phyloP scores from a whole-genome alignment of 2,888 invertebrate genomes.

The Volucella zonaria region DNA sequence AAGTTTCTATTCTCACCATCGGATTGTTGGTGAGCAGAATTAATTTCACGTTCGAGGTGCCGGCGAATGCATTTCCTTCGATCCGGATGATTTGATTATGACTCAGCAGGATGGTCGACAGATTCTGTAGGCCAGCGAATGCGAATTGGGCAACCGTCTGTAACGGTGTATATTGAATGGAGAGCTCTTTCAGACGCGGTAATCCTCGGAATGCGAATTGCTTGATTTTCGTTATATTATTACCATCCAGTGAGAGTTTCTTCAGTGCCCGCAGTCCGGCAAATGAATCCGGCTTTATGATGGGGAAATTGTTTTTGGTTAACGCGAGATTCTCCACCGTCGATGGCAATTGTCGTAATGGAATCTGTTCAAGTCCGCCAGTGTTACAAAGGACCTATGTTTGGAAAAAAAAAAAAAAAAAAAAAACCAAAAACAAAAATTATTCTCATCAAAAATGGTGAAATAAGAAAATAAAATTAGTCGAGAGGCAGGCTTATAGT shows the following conservation, averaged over 20 bases:
- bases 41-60: constrained; percentile 91
- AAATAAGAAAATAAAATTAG: constrained; percentile 58
- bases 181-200: constrained; percentile 89
- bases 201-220: constrained; percentile 94
- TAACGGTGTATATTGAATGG: constrained; percentile 93
- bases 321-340: constrained; percentile 93
- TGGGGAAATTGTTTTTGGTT: constrained; percentile 92
- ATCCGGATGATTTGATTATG: constrained; percentile 89
- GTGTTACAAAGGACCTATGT: constrained; percentile 93
- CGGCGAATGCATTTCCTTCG: constrained; percentile 92
- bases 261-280: constrained; percentile 90
- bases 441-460: constrained; percentile 66
- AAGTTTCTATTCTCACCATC: constrained; percentile 89
- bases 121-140: constrained; percentile 92
- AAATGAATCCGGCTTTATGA: constrained; percentile 92
- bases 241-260: constrained; percentile 92
- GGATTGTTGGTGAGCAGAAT: constrained; percentile 94
- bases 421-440: constrained; percentile 49
- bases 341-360: constrained; percentile 88
- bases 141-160: constrained; percentile 91
- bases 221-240: constrained; percentile 92
- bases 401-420: constrained; percentile 73
- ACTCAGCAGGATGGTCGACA: constrained; percentile 88
- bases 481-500: too few relatives aligned
- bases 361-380: constrained; percentile 91